Percentiles rank a stretch among this genome's conserved stretches.
Evolutionary conservation across 2,113 vertebrate species (phyloP).

Genomic region (Zosterops lateralis): DNA sequence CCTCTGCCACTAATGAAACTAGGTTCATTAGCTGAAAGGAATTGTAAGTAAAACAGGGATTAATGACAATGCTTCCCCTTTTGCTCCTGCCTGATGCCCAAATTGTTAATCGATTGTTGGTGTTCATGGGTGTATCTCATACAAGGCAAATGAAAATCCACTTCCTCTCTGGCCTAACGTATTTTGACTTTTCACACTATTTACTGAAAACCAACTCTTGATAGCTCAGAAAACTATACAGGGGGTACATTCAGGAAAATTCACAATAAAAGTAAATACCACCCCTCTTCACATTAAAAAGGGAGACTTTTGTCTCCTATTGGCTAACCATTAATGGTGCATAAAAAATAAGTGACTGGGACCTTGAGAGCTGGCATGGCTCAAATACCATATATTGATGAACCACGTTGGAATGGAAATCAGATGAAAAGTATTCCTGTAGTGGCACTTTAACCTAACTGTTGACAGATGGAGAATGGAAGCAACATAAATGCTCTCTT

Average conservation of each 20-base stretch:
- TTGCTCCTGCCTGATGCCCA: neutral
- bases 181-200: neutral
- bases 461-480: constrained; percentile 77
- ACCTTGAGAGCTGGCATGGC: neutral
- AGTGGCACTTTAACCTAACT: constrained; percentile 70
- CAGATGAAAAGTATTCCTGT: constrained; percentile 70
- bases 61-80: neutral
- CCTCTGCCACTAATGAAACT: neutral
- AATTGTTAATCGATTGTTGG: neutral
- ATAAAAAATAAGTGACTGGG: constrained; percentile 23
- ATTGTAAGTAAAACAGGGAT: neutral
- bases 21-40: neutral
- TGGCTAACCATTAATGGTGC: constrained; percentile 36
- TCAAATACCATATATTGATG: constrained; percentile 9
- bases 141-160: neutral
- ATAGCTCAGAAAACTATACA: neutral
- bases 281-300: constrained; percentile 15
- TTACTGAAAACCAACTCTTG: neutral
- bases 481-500: constrained; percentile 71
- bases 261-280: constrained; percentile 20
- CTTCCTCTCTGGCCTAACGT: neutral
- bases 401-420: constrained; percentile 50
- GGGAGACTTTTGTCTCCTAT: constrained; percentile 10
- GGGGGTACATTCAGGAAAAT: neutral
- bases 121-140: neutral